A percentile compares a stretch with the other conserved stretches of the same genome.
phyloP scores from a whole-genome alignment of 1,140 invertebrate species.

The Achroia grisella region DNA sequence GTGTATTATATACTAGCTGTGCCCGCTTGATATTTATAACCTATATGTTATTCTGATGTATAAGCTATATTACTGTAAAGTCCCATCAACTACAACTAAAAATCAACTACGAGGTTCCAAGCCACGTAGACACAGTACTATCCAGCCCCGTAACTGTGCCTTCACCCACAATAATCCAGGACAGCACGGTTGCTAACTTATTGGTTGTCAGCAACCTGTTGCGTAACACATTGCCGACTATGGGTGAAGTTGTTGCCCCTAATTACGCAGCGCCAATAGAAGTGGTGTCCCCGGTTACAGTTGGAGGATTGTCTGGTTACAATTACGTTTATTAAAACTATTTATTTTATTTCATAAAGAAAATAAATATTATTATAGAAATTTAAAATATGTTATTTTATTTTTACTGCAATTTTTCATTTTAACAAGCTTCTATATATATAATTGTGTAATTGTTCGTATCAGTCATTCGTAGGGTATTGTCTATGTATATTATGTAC shows the following conservation, averaged over 20 bases:
- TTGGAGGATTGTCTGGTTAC: neutral
- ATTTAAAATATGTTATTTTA: too few species aligned
- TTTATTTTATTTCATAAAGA: neutral
- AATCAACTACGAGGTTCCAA: slow-evolving; percentile 1
- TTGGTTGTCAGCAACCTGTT: slow-evolving; percentile 51
- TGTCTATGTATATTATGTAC: too few species aligned
- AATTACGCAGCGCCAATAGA: neutral
- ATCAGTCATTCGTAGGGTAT: too few species aligned
- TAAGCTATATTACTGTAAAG: too few species aligned
- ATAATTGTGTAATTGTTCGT: too few species aligned
- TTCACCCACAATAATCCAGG: slow-evolving; percentile 46
- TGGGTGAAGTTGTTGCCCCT: neutral
- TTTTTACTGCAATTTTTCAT: too few species aligned
- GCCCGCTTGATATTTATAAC: too few species aligned
- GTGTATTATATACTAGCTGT: too few species aligned
- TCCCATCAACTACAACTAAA: too few species aligned
- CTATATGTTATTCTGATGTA: too few species aligned
- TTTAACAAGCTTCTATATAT: too few species aligned
- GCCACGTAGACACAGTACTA: slow-evolving; percentile 11
- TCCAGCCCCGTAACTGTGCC: slow-evolving; percentile 14
- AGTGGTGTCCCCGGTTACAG: neutral
- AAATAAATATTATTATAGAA: neutral
- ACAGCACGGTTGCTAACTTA: slow-evolving; percentile 50
- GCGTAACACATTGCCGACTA: slow-evolving; percentile 36
- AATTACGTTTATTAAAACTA: neutral